Evolutionary conservation across 2,797 vertebrate genomes (phyloP), one percentile per base, ranked within the genome.

Genomic region (Crenuchus spilurus): DNA sequence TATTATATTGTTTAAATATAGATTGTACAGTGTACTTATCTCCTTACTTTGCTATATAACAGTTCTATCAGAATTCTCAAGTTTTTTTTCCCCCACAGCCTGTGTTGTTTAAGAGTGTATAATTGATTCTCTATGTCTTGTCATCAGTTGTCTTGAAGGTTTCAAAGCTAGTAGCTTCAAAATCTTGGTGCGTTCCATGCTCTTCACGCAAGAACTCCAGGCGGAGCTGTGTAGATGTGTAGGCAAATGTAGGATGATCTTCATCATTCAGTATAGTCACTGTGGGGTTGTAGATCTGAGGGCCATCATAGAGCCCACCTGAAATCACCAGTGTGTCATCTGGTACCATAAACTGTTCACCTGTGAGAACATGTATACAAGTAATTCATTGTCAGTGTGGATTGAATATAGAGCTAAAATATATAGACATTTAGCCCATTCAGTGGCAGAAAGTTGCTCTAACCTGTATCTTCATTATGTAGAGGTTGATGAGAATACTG

Each of bases 401-500:
- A 41, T 69, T 52, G 11, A 8, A 39, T 66, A 72, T 11, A 13
- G 2, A 8, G 1, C 30, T 31, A 16, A 16, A 2, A 68, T 3
- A 57, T 16, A 24, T 42, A 11, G 8, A 54, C 0, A 26, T 66
- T 7, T 39, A 20, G 8, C 60, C 4, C 37, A 46, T 42, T 42
- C 13, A 41, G 37, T 55, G 24, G 4, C 3, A 44, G 26, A 33
- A 61, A 44, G 28, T 42, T 61, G 14, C 24, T 2, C 81, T 86
- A 82, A 94, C 93, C 91, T 44, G 81, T 81, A 31, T 91, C 86
- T 33, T 88, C 80, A 83, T 88, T 86, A 83, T 85, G 64, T 1
- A 95, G 91, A 79, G 88, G 90, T n/a, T 87, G 90, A 74, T 94
- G 93, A 64, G 85, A 81, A 81, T 91, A 94, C 62, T 94, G 92